phyloP scores from a whole-genome alignment of 2,888 invertebrate species.

The Metopia argyrocephala region DNA sequence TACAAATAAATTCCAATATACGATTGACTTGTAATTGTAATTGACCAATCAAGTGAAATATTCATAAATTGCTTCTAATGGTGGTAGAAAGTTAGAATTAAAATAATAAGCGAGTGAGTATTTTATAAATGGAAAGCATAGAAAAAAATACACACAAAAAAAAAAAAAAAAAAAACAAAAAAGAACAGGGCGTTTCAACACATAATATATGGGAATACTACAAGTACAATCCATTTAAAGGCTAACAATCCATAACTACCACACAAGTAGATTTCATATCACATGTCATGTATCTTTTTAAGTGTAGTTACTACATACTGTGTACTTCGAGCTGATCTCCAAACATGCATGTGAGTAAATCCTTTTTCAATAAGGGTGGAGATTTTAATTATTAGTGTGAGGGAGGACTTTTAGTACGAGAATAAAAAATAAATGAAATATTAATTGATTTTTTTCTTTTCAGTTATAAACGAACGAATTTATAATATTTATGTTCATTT shows the following conservation, averaged over 20 bases:
- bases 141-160: neutral
- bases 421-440: constrained; percentile 22
- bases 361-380: neutral
- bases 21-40: constrained; percentile 64
- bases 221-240: neutral
- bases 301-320: neutral
- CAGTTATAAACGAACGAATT: constrained; percentile 52
- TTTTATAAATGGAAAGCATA: constrained; percentile 32
- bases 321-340: no score
- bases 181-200: constrained; percentile 34
- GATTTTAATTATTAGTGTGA: neutral
- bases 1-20: constrained; percentile 26
- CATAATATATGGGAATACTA: constrained; percentile 17
- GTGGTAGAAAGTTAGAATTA: constrained; percentile 11
- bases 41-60: constrained; percentile 64
- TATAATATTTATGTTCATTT: constrained; percentile 51
- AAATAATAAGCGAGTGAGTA: constrained; percentile 32
- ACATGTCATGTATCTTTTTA: neutral
- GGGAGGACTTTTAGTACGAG: neutral
- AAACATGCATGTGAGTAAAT: neutral
- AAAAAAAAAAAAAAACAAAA: neutral
- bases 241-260: neutral
- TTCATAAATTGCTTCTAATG: constrained; percentile 38
- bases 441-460: constrained; percentile 36
- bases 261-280: constrained; percentile 5